A percentile compares a stretch with the other conserved stretches of the same genome.
phyloP scores from a whole-genome alignment of 2,113 vertebrate species.

The Polypterus senegalus region DNA sequence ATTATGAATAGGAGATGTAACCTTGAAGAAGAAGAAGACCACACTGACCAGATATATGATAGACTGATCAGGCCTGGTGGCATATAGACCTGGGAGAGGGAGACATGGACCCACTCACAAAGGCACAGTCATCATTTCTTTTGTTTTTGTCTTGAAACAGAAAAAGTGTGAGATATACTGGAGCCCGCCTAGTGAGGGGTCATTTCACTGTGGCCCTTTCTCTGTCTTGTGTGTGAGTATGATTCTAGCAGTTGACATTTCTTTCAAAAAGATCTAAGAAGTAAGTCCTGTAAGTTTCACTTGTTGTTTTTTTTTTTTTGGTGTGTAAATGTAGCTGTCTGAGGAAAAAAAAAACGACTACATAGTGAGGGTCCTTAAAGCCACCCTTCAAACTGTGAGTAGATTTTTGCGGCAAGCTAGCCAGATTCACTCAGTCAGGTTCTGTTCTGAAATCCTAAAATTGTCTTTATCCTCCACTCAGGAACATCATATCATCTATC shows the following conservation, averaged over 20 bases:
- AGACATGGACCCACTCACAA: no score
- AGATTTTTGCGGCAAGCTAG: not conserved
- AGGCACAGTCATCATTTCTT: slow-evolving; percentile 2
- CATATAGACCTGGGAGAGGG: no score
- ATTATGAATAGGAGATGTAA: no score
- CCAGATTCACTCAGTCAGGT: not conserved
- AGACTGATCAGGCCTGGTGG: no score
- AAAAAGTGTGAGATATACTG: slow-evolving; percentile 95
- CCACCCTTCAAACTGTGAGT: slow-evolving; percentile 66
- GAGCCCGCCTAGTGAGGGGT: slow-evolving; percentile 42
- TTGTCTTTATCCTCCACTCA: slow-evolving; percentile 26
- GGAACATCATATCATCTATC: slow-evolving; percentile 56
- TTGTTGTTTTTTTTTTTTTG: slow-evolving; percentile 16
- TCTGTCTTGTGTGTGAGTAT: slow-evolving; percentile 74
- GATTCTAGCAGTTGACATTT: not conserved
- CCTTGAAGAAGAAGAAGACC: no score
- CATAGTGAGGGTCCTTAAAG: slow-evolving; percentile 61
- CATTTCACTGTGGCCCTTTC: slow-evolving; percentile 61
- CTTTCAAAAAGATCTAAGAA: no score
- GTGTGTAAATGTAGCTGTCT: slow-evolving; percentile 48
- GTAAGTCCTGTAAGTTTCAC: slow-evolving; percentile 7
- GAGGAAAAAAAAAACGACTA: slow-evolving; percentile 74
- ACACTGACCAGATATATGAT: no score
- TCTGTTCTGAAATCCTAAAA: not conserved
- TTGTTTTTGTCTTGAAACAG: slow-evolving; percentile 41